These are phyloP conservation scores for Glossosoma conforme DNA, from an alignment of 1,140 invertebrate species.

Conservation along the genomic window DNA sequence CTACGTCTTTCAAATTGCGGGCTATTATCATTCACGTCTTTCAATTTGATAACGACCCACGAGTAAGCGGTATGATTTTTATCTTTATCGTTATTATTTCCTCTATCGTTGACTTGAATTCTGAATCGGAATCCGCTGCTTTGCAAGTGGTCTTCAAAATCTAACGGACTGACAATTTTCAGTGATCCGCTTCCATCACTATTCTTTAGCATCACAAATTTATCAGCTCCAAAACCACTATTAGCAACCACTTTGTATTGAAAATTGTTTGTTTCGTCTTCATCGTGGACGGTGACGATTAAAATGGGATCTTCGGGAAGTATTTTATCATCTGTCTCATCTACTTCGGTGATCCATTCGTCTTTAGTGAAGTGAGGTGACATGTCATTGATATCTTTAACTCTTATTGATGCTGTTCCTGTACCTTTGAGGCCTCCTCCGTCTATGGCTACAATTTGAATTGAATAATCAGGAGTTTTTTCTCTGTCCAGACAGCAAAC, in stretches of 20 bases:
- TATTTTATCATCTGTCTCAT: constrained; percentile 57
- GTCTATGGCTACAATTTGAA: constrained; percentile 61
- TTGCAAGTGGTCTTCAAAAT: constrained; percentile 56
- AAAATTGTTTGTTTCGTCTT: constrained; percentile 59
- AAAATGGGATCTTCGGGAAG: constrained; percentile 59
- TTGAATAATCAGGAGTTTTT: constrained; percentile 62
- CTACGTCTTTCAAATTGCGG: constrained; percentile 56
- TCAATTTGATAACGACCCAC: constrained; percentile 57
- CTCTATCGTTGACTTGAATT: constrained; percentile 55
- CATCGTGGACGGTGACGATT: constrained; percentile 60
- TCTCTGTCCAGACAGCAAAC: constrained; percentile 61
- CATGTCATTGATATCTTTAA: constrained; percentile 60
- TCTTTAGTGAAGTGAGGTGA: constrained; percentile 61
- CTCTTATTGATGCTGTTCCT: constrained; percentile 55
- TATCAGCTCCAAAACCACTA: constrained; percentile 59
- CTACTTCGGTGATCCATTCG: constrained; percentile 62
- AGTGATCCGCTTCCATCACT: constrained; percentile 61
- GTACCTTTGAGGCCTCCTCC: constrained; percentile 56
- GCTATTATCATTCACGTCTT: constrained; percentile 60
- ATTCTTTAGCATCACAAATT: constrained; percentile 62
- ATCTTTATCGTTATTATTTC: constrained; percentile 53
- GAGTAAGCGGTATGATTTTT: constrained; percentile 60
- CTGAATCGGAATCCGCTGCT: constrained; percentile 56
- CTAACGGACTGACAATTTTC: constrained; percentile 59
- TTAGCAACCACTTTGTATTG: constrained; percentile 53